Evolutionary conservation across 2,797 vertebrate species (phyloP), one percentile per base, ranked within the genome.

Genomic region (Lepidocolaptes lacrymiger): DNA sequence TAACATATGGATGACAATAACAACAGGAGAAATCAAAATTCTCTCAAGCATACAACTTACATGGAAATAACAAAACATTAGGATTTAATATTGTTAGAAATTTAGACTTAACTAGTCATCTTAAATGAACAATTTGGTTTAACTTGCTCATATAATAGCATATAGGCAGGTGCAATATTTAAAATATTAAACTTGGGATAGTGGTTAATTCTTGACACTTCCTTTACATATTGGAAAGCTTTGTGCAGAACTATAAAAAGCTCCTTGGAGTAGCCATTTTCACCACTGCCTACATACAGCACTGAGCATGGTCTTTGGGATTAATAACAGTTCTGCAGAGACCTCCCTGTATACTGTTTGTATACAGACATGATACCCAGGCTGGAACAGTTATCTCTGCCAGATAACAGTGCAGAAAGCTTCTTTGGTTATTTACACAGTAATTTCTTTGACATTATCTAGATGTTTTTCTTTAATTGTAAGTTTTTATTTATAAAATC

Each of bases 201-300:
- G 34, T 43, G 14, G 19, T 83, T 63, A 75, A 41, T 54, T 74
- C 44, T 76, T 59, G 6, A 67, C 6, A 26, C 22, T n/a, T 75
- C 21, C 12, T 72, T 67, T 59, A 59, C 37, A 51, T 0, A 1
- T 18, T 67, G 64, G 32, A 91, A 83, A 81, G 48, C 48, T 66
- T 44, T 67, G 44, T 63, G 51, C 2, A 75, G 30, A 78, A 76
- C 21, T 51, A 71, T 3, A 27, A 54, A 39, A 82, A 63, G 11
- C 39, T 59, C n/a, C 22, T 13, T 77, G 56, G 41, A 52, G 24
- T 12, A 76, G 48, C 22, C 22, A 43, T 30, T 61, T 88, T 61
- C 43, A 55, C 28, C 28, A 41, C 0, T 0, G 0, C 39, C 32
- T 52, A 71, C 13, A 34, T 3, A 85, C 0, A 58, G 32, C 43